phyloP scores from a whole-genome alignment of 2,113 vertebrate genomes.

The Microtus pennsylvanicus region DNA sequence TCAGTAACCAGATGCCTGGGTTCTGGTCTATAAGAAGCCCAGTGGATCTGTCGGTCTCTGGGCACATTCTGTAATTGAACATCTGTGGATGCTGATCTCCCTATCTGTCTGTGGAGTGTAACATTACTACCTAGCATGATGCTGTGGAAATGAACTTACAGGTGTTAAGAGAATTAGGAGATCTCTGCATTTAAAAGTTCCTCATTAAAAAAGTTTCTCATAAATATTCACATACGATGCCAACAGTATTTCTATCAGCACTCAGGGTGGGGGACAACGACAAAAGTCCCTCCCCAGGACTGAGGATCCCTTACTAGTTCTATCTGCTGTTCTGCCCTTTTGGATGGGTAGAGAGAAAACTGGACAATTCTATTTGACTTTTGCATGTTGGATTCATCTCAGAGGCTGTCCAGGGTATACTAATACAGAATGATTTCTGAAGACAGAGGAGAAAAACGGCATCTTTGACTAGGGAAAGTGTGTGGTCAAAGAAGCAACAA shows the following conservation, averaged over 20 bases:
- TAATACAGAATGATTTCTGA: slow-evolving; percentile 40
- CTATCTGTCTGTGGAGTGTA: slow-evolving; percentile 38
- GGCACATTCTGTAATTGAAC: slow-evolving; percentile 43
- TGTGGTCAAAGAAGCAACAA: neutral
- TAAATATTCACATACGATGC: slow-evolving; percentile 37
- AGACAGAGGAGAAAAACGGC: neutral
- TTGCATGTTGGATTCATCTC: slow-evolving; percentile 16
- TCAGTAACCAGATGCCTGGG: neutral
- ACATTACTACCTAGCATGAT: neutral
- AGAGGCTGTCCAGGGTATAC: slow-evolving; percentile 22
- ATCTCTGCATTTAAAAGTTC: slow-evolving; percentile 54
- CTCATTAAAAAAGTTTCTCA: slow-evolving; percentile 44
- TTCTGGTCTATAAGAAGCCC: slow-evolving; percentile 12
- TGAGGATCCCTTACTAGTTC: slow-evolving; percentile 32
- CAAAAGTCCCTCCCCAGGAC: neutral
- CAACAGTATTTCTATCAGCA: neutral
- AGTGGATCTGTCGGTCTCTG: slow-evolving; percentile 1
- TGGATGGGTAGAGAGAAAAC: neutral
- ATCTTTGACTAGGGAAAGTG: neutral
- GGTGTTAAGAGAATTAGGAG: slow-evolving; percentile 24
- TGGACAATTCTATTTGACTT: neutral
- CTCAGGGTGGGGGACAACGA: neutral
- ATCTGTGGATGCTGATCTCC: slow-evolving; percentile 61
- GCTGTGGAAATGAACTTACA: slow-evolving; percentile 18
- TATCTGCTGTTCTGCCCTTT: neutral